Evolutionary conservation across 2,113 vertebrate species (phyloP), one percentile per base, ranked within the genome.

Genomic region (Zosterops hypoxanthus): DNA sequence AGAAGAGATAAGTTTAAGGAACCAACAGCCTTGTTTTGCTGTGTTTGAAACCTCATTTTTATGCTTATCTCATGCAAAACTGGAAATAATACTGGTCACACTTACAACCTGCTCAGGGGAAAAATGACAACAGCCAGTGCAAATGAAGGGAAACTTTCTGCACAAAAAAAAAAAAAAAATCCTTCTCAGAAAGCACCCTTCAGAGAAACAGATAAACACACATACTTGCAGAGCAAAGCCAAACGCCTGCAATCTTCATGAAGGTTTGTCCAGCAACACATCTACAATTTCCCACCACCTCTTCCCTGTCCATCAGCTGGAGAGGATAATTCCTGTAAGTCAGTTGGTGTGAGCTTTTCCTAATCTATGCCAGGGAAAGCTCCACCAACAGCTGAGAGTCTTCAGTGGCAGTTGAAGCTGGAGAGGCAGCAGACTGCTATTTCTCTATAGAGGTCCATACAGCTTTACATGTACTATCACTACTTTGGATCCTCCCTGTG

Each of bases 31-130:
- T 28, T 90, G 39, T 80, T 95, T 59, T 92, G 60, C 55, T 41
- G 68, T 90, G 49, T 64, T 52, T 55, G 64, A 86, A 93, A 93
- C 88, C 50, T 88, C 68, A 69, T 57, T 88, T 82, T 93, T 72
- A 88, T 55, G 75, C 41, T 77, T 92, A 55, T 80, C 66, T 80
- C 63, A 86, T 77, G 52, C 24, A 61, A 91, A 91, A 71, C 26
- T 93, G 84, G 44, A 95, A 91, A 82, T 63, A 91, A 79, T 13
- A 59, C 39, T 66, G 60, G 46, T n/a, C 81, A 90, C 25, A 7
- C 44, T 76, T 78, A 77, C 16, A 70, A 68, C 60, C 59, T 76
- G 26, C 25, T 77, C 65, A 39, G 26, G 24, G 31, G 53, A 5
- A 81, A 92, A 92, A n/a, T 5, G 2, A 33, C 64, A 82, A 82